Percentiles rank a stretch among this genome's conserved stretches.
phyloP scores from a whole-genome alignment of 1,140 invertebrate species.

The Papilio glaucus region DNA sequence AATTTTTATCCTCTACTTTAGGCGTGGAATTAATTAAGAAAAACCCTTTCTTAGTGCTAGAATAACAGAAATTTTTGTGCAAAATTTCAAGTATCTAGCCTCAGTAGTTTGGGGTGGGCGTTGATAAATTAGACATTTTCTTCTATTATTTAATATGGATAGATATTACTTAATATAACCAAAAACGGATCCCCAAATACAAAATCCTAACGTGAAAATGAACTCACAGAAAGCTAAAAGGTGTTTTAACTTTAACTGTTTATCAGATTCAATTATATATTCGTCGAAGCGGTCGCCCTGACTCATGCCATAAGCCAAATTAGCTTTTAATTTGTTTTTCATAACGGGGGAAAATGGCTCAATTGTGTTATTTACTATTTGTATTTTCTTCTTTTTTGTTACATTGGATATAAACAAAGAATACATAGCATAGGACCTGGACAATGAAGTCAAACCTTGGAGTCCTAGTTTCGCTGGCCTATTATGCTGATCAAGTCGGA shows the following conservation, averaged over 20 bases:
- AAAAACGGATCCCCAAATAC: conserved; percentile 24
- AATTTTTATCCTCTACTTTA: too few species aligned
- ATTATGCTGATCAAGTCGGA: too few species aligned
- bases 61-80: too few species aligned
- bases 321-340: conserved; percentile 51
- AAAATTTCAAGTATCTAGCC: too few species aligned
- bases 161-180: neutral
- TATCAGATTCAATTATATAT: conserved; percentile 54
- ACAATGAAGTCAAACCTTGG: too few species aligned
- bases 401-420: conserved; percentile 41
- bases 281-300: conserved; percentile 36
- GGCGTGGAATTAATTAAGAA: too few species aligned
- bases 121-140: too few species aligned
- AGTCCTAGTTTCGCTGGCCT: too few species aligned
- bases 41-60: too few species aligned
- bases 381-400: conserved; percentile 23
- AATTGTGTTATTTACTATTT: conserved; percentile 43
- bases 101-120: too few species aligned
- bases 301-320: conserved; percentile 42
- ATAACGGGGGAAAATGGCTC: conserved; percentile 42
- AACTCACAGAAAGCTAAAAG: conserved; percentile 38
- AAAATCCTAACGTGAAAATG: conserved; percentile 31
- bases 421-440: neutral
- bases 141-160: too few species aligned
- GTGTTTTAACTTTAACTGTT: conserved; percentile 43